A percentile compares a stretch with the other conserved stretches of the same genome.
Evolutionary conservation across 37 sponge, comb jelly and placozoan species (phyloP).

Genomic region (Oscarella lobularis): DNA sequence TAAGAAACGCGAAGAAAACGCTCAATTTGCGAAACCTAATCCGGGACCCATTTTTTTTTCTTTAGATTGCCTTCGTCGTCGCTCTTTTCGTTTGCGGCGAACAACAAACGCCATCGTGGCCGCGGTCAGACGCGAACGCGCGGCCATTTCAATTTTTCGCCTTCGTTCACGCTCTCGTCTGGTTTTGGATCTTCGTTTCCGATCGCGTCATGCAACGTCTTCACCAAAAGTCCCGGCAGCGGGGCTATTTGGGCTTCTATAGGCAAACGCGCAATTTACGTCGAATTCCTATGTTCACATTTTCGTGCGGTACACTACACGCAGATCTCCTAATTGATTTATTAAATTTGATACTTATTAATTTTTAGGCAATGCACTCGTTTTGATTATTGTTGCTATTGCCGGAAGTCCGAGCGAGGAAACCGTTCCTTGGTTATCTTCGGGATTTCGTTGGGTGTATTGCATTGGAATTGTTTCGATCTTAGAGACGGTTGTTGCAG

Average conservation of each 20-base stretch:
- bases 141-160: constrained; percentile 9
- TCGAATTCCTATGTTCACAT: constrained; percentile 48
- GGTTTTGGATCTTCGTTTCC: constrained; percentile 11
- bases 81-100: not conserved
- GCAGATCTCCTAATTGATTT: too few species aligned
- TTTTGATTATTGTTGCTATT: not conserved
- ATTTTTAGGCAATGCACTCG: not conserved
- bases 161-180: constrained; percentile 15
- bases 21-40: too few species aligned
- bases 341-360: not conserved
- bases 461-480: not conserved
- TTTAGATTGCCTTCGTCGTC: not conserved
- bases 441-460: not conserved
- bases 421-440: not conserved
- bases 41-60: too few species aligned
- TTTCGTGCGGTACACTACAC: constrained; percentile 41
- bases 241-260: constrained; percentile 74
- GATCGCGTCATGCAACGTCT: constrained; percentile 46
- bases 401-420: not conserved
- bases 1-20: too few species aligned
- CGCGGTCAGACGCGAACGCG: not conserved
- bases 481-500: not conserved
- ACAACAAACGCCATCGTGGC: not conserved
- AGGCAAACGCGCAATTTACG: constrained; percentile 46
- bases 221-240: constrained; percentile 43